phyloP scores from a whole-genome alignment of 1,140 invertebrate genomes.

The Phenacoccus solenopsis region DNA sequence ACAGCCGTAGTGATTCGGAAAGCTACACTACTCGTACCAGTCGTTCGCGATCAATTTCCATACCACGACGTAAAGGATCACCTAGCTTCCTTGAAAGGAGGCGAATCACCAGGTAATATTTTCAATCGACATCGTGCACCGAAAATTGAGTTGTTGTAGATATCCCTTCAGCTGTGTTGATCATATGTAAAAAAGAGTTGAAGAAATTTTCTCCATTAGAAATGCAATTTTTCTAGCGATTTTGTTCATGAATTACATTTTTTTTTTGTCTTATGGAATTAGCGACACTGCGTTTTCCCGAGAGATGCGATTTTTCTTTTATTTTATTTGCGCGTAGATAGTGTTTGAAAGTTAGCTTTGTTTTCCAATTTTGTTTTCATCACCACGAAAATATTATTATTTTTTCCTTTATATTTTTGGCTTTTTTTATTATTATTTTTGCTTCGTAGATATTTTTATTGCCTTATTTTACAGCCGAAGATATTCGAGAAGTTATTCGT shows the following conservation, averaged over 20 bases:
- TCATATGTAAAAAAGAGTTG: no score
- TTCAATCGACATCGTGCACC: not conserved
- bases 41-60: constrained; percentile 37
- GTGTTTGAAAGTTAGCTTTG: not conserved
- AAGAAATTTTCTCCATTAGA: no score
- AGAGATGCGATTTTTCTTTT: not conserved
- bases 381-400: no score
- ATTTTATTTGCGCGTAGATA: not conserved
- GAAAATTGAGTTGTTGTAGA: no score
- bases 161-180: no score
- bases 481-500: not conserved
- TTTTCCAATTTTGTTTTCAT: no score
- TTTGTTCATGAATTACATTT: not conserved
- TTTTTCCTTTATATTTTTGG: not conserved
- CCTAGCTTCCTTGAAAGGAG: constrained; percentile 47
- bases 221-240: not conserved
- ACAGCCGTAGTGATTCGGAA: not conserved
- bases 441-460: not conserved
- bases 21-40: constrained; percentile 21
- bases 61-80: constrained; percentile 42
- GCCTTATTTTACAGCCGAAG: not conserved
- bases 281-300: not conserved
- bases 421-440: not conserved
- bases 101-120: constrained; percentile 44
- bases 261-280: not conserved